A percentile compares a stretch with the other conserved stretches of the same genome.
Conservation (phyloP, 2,797 vertebrate genomes). For the Danionella dracula region DNA sequence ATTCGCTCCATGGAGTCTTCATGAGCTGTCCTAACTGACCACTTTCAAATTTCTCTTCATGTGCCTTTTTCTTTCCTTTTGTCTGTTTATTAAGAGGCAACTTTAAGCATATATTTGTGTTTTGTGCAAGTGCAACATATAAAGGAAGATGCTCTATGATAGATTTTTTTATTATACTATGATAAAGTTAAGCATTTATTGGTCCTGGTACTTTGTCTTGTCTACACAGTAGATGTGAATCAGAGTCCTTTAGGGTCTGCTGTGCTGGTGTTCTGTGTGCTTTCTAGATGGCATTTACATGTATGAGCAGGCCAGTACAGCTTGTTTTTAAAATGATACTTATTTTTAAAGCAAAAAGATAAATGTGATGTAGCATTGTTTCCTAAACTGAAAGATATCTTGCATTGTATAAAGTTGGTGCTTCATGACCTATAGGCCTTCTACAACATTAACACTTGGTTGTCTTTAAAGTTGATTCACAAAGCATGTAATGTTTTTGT, state of each 20-base stretch:
- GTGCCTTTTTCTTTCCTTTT: conserved; percentile 39
- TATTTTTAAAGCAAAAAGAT: conserved; percentile 19
- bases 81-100: conserved; percentile 57
- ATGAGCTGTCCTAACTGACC: conserved; percentile 10
- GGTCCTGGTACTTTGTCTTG: conserved; percentile 85
- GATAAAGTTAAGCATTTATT: conserved; percentile 60
- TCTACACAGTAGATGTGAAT: conserved; percentile 64
- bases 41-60: conserved; percentile 26
- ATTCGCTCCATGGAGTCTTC: conserved; percentile 16
- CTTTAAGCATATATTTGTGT: no score
- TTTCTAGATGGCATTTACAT: conserved; percentile 50
- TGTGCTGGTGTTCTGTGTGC: conserved; percentile 54
- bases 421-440: conserved; percentile 51
- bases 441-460: conserved; percentile 58
- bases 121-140: conserved; percentile 68
- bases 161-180: conserved; percentile 41
- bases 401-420: conserved; percentile 54
- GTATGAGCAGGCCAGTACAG: conserved; percentile 68
- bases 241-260: conserved; percentile 48
- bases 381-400: conserved; percentile 50
- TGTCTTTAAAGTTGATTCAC: conserved; percentile 55
- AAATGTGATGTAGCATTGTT: conserved; percentile 68
- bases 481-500: conserved; percentile 49
- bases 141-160: conserved; percentile 49
- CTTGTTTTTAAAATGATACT: conserved; percentile 47